Evolutionary conservation across 2,113 vertebrate species (phyloP), one percentile per base, ranked within the genome.

Genomic region (Carlito syrichta): DNA sequence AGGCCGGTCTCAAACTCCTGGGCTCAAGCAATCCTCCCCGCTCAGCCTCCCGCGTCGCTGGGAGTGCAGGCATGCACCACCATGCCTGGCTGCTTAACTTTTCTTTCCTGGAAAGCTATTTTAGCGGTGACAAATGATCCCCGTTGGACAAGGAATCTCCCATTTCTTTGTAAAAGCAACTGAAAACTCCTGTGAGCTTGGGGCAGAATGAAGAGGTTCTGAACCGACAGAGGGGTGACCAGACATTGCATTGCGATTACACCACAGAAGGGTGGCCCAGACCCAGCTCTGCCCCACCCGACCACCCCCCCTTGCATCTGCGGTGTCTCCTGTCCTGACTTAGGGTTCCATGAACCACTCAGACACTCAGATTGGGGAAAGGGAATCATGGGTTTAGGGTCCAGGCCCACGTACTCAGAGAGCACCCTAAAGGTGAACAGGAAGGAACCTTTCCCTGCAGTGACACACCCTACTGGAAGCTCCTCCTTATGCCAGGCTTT

Each of bases 21-120:
- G 10, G 22, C 58, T 60, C 58, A 8, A n/a, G n/a, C 25, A 3
- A 60, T 60, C 8, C 4, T 0, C 58, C 58, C 0, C 3, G 22
- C 23, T 60, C 2, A 9, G 23, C 58, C 58, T 60, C 58, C 58
- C 23, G 19, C 22, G 25, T 20, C 10, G 58, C 8, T 60, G 58
- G 58, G 23, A 60, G 22, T 60, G 25, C 23, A 60, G 58, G 8
- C 2, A 0, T 60, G 58, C 22, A 23, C 58, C 58, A 60, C 58
- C 3, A 8, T 9, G 0, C 23, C 58, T 1, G 8, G 58, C 0
- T 2, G 16, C 27, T 11, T n/a, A n/a, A n/a, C n/a, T n/a, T n/a
- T 38, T n/a, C 56, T 93, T 19, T 81, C 62, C 73, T 35, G 54
- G 77, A 66, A 48, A 50, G 45, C 48, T 35, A 1, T n/a, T 20